Base-by-base conservation (phyloP, 2,888 invertebrate species). In the Dynastes tityus region DNA sequence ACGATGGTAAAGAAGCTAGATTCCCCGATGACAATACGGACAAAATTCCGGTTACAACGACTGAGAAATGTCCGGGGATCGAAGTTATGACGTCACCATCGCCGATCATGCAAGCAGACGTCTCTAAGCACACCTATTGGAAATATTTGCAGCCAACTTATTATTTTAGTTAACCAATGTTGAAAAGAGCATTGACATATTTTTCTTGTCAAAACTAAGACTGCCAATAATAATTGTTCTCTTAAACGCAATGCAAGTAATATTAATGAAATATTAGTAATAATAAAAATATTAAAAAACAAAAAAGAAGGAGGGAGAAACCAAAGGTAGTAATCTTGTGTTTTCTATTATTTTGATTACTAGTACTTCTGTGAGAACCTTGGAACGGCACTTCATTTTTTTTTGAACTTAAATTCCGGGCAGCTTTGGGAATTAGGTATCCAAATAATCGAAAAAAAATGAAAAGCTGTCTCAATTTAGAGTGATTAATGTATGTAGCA, bases 101-200 rank as follows among this genome's bases (percentile, higher is more conserved):
- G 64, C 84, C 84, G 22, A 82, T 81, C 32, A 78, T 81, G n/a
- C 82, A 85, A 84, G 65, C 85, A 77, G 84, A 83, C 32, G 83
- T 79, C 77, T 84, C 83, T 74, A 84, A 83, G 81, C 79, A 80
- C 74, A 86, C 88, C 78, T 91, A 91, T 90, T 91, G 91, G 91
- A 89, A 90, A 76, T 92, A 91, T 83, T 85, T 92, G n/a, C 90
- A 91, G 82, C 91, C 91, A 1, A 89, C 90, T 83, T 91, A 91
- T 85, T 92, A 91, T 84, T 92, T 92, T 82, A 89, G 89, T 78
- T 89, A 84, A 70, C 63, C 40, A 6, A 77, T 8, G 22, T 55
- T 22, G 22, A 55, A 53, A n/a, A 32, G 32, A 32, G 5, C 0
- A 32, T 32, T 5, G 53, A 53, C 64, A 77, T 77, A 79, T 76